Evolutionary conservation across 2,113 vertebrate genomes (phyloP), one percentile per base, ranked within the genome.

Genomic region (Stigmatopora argus): DNA sequence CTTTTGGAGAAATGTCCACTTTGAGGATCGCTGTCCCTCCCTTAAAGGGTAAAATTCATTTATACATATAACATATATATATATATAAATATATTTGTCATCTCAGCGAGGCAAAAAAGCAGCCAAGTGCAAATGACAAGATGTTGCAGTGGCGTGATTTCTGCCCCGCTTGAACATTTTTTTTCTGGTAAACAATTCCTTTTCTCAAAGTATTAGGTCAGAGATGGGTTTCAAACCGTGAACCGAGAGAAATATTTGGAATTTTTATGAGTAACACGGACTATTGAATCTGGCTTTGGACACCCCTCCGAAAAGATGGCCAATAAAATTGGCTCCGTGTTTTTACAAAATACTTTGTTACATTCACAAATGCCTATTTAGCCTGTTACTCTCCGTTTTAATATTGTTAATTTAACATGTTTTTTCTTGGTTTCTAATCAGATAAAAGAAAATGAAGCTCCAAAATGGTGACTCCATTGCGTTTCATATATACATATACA

Each of bases 31-130:
- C 38, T 41, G 38, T 41, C 38, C 38, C 38, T 5, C 38, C 38
- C 38, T 41, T 7, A 41, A 41, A 74, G 78, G 72, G 78, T 68
- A 31, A 66, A 69, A 66, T 78, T 78, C 69, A 75, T 75, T 78
- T 75, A 66, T 44, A 57, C 65, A 75, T 53, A 74, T 78, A 31
- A 31, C 26, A 31, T 31, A 31, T 31, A 31, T 31, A 2, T 31
- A 31, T 31, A 31, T 31, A 31, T 31, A 31, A 31, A 31, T 31
- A 31, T 73, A 62, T 75, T 85, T 87, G 73, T 86, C 82, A 73
- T 83, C 76, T 62, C 9, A 41, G 58, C 61, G 66, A 53, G 66
- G 64, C 75, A 41, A 51, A 12, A n/a, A 76, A 66, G 74, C 81
- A 65, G 76, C 75, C 14, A 67, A 77, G 53, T 63, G 69, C 19